Base-by-base conservation (phyloP, 1,140 invertebrate genomes). In the Luehdorfia chinensis region DNA sequence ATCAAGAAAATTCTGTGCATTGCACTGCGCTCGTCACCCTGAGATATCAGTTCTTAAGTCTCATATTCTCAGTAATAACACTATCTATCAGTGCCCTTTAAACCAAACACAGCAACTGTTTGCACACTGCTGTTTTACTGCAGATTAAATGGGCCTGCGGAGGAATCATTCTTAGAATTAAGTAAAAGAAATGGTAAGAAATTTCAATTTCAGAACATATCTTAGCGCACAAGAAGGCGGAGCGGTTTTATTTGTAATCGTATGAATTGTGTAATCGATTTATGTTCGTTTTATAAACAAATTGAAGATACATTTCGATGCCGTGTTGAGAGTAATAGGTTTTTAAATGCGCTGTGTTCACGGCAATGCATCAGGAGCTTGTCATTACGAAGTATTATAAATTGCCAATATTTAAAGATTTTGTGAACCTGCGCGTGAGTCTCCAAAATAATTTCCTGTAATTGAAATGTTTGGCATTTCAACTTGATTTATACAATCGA, bases 321-420 rank as follows among this genome's bases (percentile, higher is more conserved):
- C 45, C 63, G 64, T 70, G 68, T 75, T 63, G 41, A 65, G 60
- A 70, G 58, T 75, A 81, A 81, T 76, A 78, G 66, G 65, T 68
- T 75, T 78, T 81, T 77, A 74, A 75, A 78, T 54, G 54, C 36
- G 9, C 50, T 46, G 33, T 39, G 37, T 47, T 59, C 41, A 45
- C 37, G 34, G 56, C 55, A 56, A 77, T 74, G 50, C 60, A 70
- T 76, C 67, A 67, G 47, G n/a, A 2, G 21, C 31, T 28, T 58
- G 58, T 70, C 56, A 43, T 51, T 23, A 28, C 25, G 30, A 47
- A 56, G 19, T 11, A 12, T 47, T 47, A 67, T 65, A 66, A 71
- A 66, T 65, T 64, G 50, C 58, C 57, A 48, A 55, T 48, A 59
- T 67, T 61, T 55, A 28, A 61, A 58, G 50, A 54, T 56, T 65